Evolutionary conservation across 2,113 vertebrate genomes (phyloP).

Genomic region (Tachycineta bicolor): DNA sequence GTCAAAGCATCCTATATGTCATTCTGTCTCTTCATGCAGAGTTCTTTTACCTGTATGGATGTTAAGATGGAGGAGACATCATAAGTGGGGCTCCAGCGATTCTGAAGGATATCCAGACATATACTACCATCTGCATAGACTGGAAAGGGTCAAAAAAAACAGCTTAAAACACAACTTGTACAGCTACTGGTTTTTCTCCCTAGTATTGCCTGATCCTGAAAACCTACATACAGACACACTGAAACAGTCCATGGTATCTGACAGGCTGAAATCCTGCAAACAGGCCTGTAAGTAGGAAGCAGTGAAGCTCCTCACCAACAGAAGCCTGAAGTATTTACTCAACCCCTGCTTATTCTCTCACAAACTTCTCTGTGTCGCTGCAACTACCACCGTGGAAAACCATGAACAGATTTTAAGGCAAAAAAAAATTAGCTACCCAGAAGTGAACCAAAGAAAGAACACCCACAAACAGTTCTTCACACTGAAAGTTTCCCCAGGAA

Average conservation of each 20-base stretch:
- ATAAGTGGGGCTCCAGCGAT: conserved; percentile 99
- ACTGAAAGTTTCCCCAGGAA: background rate
- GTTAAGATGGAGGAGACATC: conserved; percentile 99
- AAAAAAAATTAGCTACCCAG: background rate
- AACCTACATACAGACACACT: background rate
- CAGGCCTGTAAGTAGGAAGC: background rate
- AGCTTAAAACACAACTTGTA: background rate
- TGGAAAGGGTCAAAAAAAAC: conserved; percentile 57
- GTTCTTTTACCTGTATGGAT: conserved; percentile 92
- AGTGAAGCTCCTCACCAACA: background rate
- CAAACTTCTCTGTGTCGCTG: background rate
- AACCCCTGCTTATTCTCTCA: background rate
- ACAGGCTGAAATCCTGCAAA: background rate
- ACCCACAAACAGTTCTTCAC: background rate
- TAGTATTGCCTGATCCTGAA: background rate
- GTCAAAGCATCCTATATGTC: background rate
- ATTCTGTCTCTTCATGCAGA: background rate
- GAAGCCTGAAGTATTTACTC: background rate
- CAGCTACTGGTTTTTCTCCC: background rate
- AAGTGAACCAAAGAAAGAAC: background rate
- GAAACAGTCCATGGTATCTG: background rate
- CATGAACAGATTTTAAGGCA: background rate
- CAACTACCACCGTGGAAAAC: background rate
- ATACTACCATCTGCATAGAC: conserved; percentile 99
- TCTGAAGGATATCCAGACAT: conserved; percentile 99